These are phyloP conservation scores for Carassius gibelio DNA, from an alignment of 2,113 vertebrate species.

Conservation along the genomic window DNA sequence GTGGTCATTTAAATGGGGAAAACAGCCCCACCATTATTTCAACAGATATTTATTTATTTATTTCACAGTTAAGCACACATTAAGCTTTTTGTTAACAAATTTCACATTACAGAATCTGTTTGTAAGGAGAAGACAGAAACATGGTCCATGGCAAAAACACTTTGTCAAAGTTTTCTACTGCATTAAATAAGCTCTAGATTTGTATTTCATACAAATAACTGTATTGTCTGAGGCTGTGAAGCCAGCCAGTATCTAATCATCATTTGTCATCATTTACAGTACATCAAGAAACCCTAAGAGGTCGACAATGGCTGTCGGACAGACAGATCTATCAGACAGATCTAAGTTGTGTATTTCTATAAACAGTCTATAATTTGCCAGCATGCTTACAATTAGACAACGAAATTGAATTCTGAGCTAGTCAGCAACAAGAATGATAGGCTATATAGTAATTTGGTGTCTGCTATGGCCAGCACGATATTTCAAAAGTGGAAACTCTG, in stretches of 20 bases:
- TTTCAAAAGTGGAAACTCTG: not conserved
- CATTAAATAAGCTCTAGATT: not conserved
- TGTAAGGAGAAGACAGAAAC: not conserved
- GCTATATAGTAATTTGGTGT: not conserved
- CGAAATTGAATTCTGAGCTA: not conserved
- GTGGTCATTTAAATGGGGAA: not conserved
- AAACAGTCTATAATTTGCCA: conserved; percentile 2
- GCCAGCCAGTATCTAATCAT: not conserved
- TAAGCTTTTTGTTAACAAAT: not conserved
- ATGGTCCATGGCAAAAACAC: not conserved
- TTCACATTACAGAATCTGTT: not conserved
- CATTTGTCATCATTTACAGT: not conserved
- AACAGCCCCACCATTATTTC: not conserved
- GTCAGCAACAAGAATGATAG: not conserved
- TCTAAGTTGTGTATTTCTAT: not conserved
- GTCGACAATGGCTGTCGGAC: not conserved
- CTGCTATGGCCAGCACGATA: not conserved
- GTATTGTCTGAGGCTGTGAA: conserved; percentile 1
- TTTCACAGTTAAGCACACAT: not conserved
- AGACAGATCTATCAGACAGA: conserved; percentile 4
- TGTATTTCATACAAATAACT: not conserved
- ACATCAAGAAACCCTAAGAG: not conserved
- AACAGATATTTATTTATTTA: not conserved
- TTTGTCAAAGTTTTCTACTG: not conserved
- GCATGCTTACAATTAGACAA: conserved; percentile 10